Conservation (phyloP, 1,140 invertebrate species). For the Bombus ignitus region DNA sequence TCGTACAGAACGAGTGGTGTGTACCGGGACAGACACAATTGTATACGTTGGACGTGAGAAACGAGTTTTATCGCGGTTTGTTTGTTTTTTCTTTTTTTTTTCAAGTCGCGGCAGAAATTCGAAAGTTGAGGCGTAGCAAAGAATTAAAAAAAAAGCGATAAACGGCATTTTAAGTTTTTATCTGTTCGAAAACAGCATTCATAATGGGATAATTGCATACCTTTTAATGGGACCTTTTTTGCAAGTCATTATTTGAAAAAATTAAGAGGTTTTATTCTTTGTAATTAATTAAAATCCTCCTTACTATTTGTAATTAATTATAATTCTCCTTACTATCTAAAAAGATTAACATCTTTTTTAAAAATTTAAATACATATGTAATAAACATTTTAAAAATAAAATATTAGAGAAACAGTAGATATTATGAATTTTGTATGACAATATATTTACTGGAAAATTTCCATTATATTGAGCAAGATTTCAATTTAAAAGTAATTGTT, state of each 20-base stretch:
- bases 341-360: neutral
- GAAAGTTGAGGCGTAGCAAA: constrained; percentile 9
- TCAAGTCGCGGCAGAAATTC: neutral
- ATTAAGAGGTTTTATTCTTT: neutral
- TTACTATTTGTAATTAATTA: neutral
- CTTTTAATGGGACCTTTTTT: too few species aligned
- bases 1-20: neutral
- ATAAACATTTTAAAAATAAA: too few species aligned
- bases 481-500: neutral
- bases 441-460: neutral
- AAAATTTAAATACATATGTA: neutral
- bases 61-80: constrained; percentile 26
- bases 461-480: neutral
- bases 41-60: neutral
- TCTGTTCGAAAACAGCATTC: neutral
- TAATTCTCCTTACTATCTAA: neutral
- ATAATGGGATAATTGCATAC: neutral
- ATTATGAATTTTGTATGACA: neutral
- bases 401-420: neutral
- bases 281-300: neutral
- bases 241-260: neutral
- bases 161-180: neutral
- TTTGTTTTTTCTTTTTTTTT: constrained; percentile 16
- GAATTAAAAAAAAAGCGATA: neutral
- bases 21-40: neutral